These are phyloP conservation scores for Lophius americanus DNA, from an alignment of 2,797 vertebrate genomes.

Conservation along the genomic window DNA sequence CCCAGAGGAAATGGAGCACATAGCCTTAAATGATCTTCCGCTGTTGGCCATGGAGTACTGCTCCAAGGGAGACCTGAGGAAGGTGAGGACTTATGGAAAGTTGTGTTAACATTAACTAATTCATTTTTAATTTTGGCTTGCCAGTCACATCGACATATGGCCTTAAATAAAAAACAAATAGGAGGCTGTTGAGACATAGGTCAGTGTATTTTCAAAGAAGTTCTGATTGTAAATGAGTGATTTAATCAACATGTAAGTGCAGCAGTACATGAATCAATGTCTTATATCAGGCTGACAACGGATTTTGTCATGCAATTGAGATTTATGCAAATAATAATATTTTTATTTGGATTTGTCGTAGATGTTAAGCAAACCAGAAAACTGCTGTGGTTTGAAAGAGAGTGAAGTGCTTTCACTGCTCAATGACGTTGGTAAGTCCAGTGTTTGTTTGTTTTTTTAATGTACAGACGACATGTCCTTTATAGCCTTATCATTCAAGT, in stretches of 20 bases:
- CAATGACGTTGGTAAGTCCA: constrained; percentile 90
- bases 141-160: too few relatives aligned
- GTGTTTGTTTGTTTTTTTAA: neutral
- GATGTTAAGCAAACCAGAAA: constrained; percentile 95
- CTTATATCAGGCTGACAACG: neutral
- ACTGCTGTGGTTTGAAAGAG: constrained; percentile 98
- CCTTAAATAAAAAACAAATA: too few relatives aligned
- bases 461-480: neutral
- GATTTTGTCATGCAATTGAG: neutral
- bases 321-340: constrained; percentile 1
- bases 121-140: neutral
- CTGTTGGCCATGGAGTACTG: constrained; percentile 98
- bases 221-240: neutral
- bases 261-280: neutral
- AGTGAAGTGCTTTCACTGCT: constrained; percentile 95
- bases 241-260: neutral
- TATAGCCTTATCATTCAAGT: neutral
- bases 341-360: constrained; percentile 57
- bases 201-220: neutral
- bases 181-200: neutral
- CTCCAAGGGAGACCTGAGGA: constrained; percentile 94
- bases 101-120: neutral
- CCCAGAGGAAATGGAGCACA: constrained; percentile 89
- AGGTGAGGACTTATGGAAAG: constrained; percentile 75
- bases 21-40: constrained; percentile 92